Evolutionary conservation across 1,140 invertebrate species (phyloP).

Genomic region (Nautilus pompilius): DNA sequence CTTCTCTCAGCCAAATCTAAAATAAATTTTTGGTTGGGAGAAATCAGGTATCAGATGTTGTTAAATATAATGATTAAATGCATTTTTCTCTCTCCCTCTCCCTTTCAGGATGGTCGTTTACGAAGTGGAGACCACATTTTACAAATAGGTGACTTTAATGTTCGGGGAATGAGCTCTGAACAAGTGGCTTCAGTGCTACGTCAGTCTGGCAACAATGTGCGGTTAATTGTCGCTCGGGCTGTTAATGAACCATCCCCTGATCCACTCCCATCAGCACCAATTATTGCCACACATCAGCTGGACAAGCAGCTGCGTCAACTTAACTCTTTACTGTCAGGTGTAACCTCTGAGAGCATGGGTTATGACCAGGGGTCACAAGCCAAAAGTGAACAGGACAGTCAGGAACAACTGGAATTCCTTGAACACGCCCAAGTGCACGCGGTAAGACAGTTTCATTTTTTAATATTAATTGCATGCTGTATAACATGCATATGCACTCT

Average conservation of each 20-base stretch:
- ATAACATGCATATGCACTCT: no score
- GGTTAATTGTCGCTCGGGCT: conserved; percentile 80
- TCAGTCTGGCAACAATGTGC: conserved; percentile 79
- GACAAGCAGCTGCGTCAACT: conserved; percentile 49
- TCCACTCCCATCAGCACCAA: conserved; percentile 37
- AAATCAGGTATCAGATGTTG: no score
- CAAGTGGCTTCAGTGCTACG: conserved; percentile 88
- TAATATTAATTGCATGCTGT: no score
- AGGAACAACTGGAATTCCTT: neutral
- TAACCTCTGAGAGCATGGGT: neutral
- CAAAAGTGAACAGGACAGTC: neutral
- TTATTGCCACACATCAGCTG: conserved; percentile 49
- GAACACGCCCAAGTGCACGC: conserved; percentile 3
- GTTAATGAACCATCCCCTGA: conserved; percentile 35
- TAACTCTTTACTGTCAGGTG: conserved; percentile 21
- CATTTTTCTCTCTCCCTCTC: no score
- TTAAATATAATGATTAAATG: no score
- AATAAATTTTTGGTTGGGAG: no score
- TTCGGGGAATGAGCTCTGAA: conserved; percentile 84
- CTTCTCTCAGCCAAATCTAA: no score
- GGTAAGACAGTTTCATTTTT: neutral
- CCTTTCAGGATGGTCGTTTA: conserved; percentile 75
- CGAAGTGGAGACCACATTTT: conserved; percentile 91
- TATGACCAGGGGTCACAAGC: neutral
- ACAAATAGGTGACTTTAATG: conserved; percentile 88